Percentiles rank a stretch among this genome's conserved stretches.
These are phyloP conservation scores for Microplitis manilae DNA, from an alignment of 2,888 invertebrate genomes.

Conservation along the genomic window DNA sequence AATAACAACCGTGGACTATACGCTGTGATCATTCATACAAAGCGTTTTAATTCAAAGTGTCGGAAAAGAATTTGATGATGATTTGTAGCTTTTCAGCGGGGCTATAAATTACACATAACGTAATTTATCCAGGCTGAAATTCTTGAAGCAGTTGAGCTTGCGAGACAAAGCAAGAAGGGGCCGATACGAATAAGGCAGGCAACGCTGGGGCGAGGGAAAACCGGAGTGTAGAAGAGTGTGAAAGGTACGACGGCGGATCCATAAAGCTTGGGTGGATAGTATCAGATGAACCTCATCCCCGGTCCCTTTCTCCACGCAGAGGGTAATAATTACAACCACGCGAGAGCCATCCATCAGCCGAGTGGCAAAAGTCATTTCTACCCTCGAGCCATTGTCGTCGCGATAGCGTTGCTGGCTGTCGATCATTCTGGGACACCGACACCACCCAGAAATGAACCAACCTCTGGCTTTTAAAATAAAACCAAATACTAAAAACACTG, in stretches of 20 bases:
- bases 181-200: no score
- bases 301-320: constrained; percentile 16
- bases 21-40: no score
- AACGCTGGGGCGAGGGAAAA: neutral
- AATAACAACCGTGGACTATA: no score
- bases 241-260: constrained; percentile 25
- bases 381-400: constrained; percentile 19
- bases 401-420: constrained; percentile 21
- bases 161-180: neutral
- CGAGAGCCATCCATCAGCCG: constrained; percentile 47
- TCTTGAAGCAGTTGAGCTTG: neutral
- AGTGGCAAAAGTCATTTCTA: constrained; percentile 30
- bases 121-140: neutral
- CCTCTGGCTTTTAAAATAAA: neutral
- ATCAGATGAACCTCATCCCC: constrained; percentile 43
- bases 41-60: neutral
- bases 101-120: neutral
- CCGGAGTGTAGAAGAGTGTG: constrained; percentile 5
- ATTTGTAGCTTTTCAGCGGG: neutral
- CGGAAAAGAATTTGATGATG: neutral
- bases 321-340: constrained; percentile 49
- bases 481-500: neutral
- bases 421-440: constrained; percentile 18
- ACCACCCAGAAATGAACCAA: constrained; percentile 1
- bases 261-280: constrained; percentile 43